These are phyloP conservation scores for Heterotilapia buettikoferi DNA, from an alignment of 2,113 vertebrate species.

Conservation along the genomic window DNA sequence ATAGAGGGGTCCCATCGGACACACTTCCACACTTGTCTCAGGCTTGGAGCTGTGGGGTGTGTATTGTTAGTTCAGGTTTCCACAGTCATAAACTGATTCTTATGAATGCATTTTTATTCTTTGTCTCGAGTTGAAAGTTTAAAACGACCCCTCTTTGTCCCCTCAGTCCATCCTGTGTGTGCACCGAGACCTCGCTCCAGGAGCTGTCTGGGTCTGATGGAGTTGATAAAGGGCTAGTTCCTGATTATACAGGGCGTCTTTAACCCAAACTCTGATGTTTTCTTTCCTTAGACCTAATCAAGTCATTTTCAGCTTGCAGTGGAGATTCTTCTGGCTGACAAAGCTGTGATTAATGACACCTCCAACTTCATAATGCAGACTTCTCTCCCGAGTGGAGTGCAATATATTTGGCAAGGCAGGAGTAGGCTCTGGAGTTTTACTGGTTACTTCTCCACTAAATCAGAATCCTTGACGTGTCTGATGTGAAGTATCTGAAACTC, in stretches of 20 bases:
- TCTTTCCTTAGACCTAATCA: not conserved
- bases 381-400: not conserved
- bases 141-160: not conserved
- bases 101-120: not conserved
- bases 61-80: not conserved
- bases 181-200: not conserved
- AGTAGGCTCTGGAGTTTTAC: not conserved
- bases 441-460: not conserved
- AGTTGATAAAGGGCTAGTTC: not conserved
- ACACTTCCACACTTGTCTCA: not conserved
- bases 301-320: not conserved
- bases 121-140: not conserved
- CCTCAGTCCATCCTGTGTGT: not conserved
- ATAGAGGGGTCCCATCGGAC: not conserved
- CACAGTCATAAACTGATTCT: not conserved
- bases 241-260: not conserved
- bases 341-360: not conserved
- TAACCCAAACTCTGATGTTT: not conserved
- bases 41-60: not conserved
- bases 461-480: not conserved
- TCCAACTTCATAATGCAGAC: not conserved
- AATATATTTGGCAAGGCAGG: not conserved
- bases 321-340: not conserved
- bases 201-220: not conserved
- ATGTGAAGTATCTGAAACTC: not conserved